phyloP scores from a whole-genome alignment of 2,797 vertebrate species.

The Nasua narica region DNA sequence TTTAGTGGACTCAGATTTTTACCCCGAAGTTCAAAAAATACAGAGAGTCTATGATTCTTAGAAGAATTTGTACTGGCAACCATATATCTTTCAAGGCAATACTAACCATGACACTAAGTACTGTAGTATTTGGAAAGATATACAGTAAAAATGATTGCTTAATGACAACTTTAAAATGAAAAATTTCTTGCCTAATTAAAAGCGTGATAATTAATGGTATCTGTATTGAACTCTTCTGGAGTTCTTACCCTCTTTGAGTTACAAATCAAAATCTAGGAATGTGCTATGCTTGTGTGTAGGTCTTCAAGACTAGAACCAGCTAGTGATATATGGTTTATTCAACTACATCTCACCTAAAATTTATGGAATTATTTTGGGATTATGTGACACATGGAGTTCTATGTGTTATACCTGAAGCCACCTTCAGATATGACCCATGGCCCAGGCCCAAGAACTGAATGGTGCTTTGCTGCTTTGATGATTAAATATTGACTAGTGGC shows the following conservation, averaged over 20 bases:
- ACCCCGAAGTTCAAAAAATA: conserved; percentile 12
- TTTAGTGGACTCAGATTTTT: background rate
- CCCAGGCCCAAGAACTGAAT: background rate
- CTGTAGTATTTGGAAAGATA: conserved; percentile 73
- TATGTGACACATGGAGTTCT: background rate
- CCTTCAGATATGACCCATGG: background rate
- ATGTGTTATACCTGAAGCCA: background rate
- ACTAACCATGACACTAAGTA: conserved; percentile 76
- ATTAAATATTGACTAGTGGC: conserved; percentile 8
- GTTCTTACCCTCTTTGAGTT: conserved; percentile 70
- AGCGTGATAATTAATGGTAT: conserved; percentile 74
- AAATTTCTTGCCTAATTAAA: conserved; percentile 80
- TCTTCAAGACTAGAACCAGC: background rate
- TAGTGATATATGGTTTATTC: conserved; percentile 41
- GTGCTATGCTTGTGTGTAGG: background rate
- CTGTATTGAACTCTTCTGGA: conserved; percentile 66
- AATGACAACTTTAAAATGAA: conserved; percentile 79
- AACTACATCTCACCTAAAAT: conserved; percentile 23
- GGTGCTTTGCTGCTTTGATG: background rate
- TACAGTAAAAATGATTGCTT: conserved; percentile 73
- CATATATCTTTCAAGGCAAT: conserved; percentile 73
- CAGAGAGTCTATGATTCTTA: conserved; percentile 1
- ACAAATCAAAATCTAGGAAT: conserved; percentile 78
- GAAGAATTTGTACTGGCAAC: conserved; percentile 28
- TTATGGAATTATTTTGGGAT: conserved; percentile 9